Evolutionary conservation across 2,797 vertebrate species (phyloP).

Genomic region (Sebastes oblongus): DNA sequence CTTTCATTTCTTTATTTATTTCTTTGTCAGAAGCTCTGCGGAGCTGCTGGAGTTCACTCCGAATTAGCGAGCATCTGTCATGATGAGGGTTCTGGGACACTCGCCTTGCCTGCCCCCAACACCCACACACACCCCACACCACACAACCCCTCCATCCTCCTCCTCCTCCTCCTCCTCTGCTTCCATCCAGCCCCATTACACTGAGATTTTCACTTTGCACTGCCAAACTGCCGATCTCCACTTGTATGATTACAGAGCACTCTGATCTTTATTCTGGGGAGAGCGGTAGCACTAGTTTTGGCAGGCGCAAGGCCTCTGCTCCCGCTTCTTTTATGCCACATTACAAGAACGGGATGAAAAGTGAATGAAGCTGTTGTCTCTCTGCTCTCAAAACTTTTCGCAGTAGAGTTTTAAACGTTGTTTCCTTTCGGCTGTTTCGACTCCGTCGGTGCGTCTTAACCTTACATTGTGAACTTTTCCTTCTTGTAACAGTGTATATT

Average conservation of each 20-base stretch:
- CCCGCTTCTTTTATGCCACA: conserved; percentile 38
- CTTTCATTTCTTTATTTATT: conserved; percentile 56
- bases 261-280: conserved; percentile 62
- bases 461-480: conserved; percentile 17
- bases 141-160: neutral
- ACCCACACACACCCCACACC: conserved; percentile 8
- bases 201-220: conserved; percentile 32
- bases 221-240: conserved; percentile 52
- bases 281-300: conserved; percentile 27
- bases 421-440: conserved; percentile 23
- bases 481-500: neutral
- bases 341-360: conserved; percentile 36
- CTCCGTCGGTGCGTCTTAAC: conserved; percentile 2
- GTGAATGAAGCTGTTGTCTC: conserved; percentile 42
- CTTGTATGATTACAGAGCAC: conserved; percentile 45
- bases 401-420: conserved; percentile 13
- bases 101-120: neutral
- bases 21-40: conserved; percentile 40
- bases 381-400: conserved; percentile 38
- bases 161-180: neutral
- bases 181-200: conserved; percentile 43
- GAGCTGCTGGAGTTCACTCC: conserved; percentile 56
- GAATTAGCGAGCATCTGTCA: conserved; percentile 69
- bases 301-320: conserved; percentile 43
- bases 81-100: conserved; percentile 67